Base-by-base conservation (phyloP, 2,888 invertebrate genomes). In the Temnothorax rugatulus region DNA sequence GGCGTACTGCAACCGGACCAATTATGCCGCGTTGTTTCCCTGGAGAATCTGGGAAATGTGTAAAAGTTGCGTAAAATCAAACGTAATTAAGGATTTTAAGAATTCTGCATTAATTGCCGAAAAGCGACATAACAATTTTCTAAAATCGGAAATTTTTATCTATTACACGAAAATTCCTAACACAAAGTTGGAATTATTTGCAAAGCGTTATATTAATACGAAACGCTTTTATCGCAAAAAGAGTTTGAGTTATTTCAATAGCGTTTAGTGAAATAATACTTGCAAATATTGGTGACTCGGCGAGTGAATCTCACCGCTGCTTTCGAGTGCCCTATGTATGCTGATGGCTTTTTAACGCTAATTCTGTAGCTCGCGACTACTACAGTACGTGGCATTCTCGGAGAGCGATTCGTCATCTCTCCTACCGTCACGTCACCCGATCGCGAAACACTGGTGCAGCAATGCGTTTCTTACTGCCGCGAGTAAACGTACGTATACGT, bases 381-480 rank as follows among this genome's bases (percentile, higher is more conserved):
- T 15, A 34, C n/a, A 3, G 7, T 50, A 41, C 82, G 15, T 25
- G 71, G 25, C 61, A 61, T 47, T 54, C 54, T 64, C 34, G 47
- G 54, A 47, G 73, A 84, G 50, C 87, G 83, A 90, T 87, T 90
- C 87, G 89, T 90, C 89, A 86, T 88, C 83, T 71, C 81, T 76
- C 34, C 50, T 79, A 74, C 61, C 47, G 29, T 54, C 66, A 18
- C 59, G 73, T 54, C 73, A 64, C 68, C 68, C 84, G 88, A 91
- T 91, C 87, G 92, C 91, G 89, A 92, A n/a, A 93, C 93, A 93
- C 89, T n/a, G 90, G 85, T 82, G 74, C 84, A 91, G 93, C 91
- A 93, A 93, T 93, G 93, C 90, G 86, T 90, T 93, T 93, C 92
- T 93, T 93, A 89, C 85, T 34, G 18, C 76, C 54, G 64, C 64